Percentiles rank a stretch among this genome's conserved stretches.
These are phyloP conservation scores for Lasioglossum figueresi DNA, from an alignment of 2,888 invertebrate genomes.

Conservation along the genomic window DNA sequence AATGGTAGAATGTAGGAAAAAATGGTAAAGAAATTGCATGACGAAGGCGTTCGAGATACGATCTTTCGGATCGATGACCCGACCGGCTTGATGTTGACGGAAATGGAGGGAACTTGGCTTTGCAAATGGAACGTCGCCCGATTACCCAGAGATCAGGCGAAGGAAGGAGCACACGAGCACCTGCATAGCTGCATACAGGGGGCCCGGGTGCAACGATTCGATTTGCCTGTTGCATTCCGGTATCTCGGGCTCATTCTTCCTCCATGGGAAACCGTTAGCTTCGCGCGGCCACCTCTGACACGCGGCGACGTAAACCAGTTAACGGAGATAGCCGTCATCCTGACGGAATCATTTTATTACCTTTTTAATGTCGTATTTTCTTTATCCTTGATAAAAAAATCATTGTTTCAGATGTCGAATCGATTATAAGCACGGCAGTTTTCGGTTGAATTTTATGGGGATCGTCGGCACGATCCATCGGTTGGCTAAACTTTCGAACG, in stretches of 20 bases:
- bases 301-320: neutral
- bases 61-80: neutral
- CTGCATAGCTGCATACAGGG: slow-evolving; percentile 14
- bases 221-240: slow-evolving; percentile 42
- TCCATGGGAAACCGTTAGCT: slow-evolving; percentile 44
- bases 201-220: slow-evolving; percentile 19
- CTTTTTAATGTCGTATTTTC: neutral
- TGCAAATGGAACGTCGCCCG: neutral
- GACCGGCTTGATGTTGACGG: neutral
- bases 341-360: neutral
- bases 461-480: neutral
- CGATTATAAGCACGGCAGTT: no score
- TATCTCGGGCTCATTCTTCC: slow-evolving; percentile 25
- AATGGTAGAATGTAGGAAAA: neutral
- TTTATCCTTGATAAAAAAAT: no score
- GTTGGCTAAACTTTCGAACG: neutral
- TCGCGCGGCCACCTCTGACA: neutral
- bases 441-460: no score
- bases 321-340: slow-evolving; percentile 19
- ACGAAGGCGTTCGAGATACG: neutral
- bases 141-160: slow-evolving; percentile 32
- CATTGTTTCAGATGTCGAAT: no score
- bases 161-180: slow-evolving; percentile 11
- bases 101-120: neutral
- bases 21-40: neutral